These are phyloP conservation scores for Phenganax marumi DNA, from an alignment of 92 coral and sea anemone species.

Conservation along the genomic window DNA sequence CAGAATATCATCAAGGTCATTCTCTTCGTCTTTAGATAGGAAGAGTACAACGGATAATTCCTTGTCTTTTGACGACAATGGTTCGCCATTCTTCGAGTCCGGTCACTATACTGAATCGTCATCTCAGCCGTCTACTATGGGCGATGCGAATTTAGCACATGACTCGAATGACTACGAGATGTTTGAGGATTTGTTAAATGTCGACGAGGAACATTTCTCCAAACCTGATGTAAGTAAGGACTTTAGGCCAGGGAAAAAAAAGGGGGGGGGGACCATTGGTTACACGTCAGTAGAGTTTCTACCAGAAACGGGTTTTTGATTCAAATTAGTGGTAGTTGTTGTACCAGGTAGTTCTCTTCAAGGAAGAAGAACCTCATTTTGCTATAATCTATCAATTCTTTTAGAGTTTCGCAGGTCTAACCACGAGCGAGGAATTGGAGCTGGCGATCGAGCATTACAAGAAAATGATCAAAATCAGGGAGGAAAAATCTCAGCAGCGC, in stretches of 20 bases:
- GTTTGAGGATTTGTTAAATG: slow-evolving; percentile 87
- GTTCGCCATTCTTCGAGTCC: slow-evolving; percentile 28
- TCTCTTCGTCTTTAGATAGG: slow-evolving; percentile 23
- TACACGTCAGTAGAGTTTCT: not conserved
- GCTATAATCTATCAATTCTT: not conserved
- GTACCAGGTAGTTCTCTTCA: not conserved
- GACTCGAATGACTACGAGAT: slow-evolving; percentile 80
- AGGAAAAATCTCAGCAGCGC: slow-evolving; percentile 64
- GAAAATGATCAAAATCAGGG: slow-evolving; percentile 63
- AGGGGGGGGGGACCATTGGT: not conserved
- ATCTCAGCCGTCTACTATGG: slow-evolving; percentile 21
- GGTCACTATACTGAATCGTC: slow-evolving; percentile 32
- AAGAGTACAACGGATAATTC: slow-evolving; percentile 19
- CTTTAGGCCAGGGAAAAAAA: not conserved
- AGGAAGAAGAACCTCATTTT: not conserved
- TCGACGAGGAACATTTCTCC: slow-evolving; percentile 95
- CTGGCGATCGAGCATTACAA: slow-evolving; percentile 82
- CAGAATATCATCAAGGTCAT: slow-evolving; percentile 9
- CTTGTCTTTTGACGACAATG: slow-evolving; percentile 25
- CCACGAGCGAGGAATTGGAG: slow-evolving; percentile 79
- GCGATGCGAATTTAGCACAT: slow-evolving; percentile 65
- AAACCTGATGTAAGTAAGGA: slow-evolving; percentile 80
- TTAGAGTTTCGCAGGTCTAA: slow-evolving; percentile 87
- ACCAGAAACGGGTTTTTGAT: not conserved
- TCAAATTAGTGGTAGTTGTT: not conserved